phyloP scores from a whole-genome alignment of 2,888 invertebrate genomes.

The Latrodectus hesperus region DNA sequence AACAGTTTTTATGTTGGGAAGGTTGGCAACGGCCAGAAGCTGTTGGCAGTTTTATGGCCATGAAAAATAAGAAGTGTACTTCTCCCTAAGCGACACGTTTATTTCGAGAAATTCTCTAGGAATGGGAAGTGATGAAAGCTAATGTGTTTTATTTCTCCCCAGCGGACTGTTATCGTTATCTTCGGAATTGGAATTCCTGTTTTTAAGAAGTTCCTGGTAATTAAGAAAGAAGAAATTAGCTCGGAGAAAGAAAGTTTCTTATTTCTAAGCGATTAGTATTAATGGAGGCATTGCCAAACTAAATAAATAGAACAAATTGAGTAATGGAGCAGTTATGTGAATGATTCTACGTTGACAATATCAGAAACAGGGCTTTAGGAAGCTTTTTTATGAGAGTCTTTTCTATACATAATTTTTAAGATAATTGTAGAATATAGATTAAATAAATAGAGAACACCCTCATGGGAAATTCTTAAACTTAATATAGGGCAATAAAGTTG shows the following conservation, averaged over 20 bases:
- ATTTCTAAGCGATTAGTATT: not conserved
- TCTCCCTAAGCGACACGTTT: not conserved
- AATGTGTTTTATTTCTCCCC: not conserved
- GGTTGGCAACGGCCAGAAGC: not conserved
- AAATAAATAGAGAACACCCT: too few species aligned
- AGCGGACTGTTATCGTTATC: not conserved
- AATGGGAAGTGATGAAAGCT: not conserved
- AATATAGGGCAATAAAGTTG: too few species aligned
- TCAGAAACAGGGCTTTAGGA: too few species aligned
- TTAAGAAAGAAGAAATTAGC: not conserved
- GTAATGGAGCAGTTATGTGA: too few species aligned
- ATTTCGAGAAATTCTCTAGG: not conserved
- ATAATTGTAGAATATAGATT: too few species aligned
- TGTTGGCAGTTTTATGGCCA: conserved; percentile 6
- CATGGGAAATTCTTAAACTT: too few species aligned
- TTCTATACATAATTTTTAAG: too few species aligned
- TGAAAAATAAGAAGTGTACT: not conserved
- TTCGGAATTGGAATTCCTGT: not conserved
- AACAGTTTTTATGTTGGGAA: not conserved
- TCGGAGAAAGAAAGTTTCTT: not conserved
- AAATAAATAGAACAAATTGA: too few species aligned
- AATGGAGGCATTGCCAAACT: not conserved
- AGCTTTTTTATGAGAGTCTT: too few species aligned
- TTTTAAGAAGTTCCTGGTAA: not conserved
- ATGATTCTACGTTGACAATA: too few species aligned